Evolutionary conservation across 2,113 vertebrate genomes (phyloP), one percentile per base, ranked within the genome.

Genomic region (Myrmophylax atrothorax): DNA sequence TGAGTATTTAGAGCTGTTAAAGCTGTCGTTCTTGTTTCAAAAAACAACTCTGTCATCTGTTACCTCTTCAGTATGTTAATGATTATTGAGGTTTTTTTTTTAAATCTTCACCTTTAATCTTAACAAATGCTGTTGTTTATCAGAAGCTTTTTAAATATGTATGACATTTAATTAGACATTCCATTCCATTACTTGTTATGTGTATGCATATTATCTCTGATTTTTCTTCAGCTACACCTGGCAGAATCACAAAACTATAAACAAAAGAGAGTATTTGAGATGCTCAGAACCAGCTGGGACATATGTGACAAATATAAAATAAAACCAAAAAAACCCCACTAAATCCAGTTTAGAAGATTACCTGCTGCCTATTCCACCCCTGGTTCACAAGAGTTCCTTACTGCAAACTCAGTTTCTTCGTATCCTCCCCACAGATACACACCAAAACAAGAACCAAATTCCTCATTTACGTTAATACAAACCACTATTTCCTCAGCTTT

Each of bases 61-160:
- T 53, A 73, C 26, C 18, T 70, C 42, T 82, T 74, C 55, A 60
- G 5, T 0, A 3, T 12, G 42, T 42, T 56, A 62, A 50, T 12
- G 6, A 4, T 28, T 59, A 29, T 17, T 40, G 42, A 70, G n/a
- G 10, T 0, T 0, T 8, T 10, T 15, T 62, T 70, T 58, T 18
- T 1, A 3, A 73, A 49, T 46, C 26, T 79, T 70, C 10, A 28
- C 18, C 29, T 77, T 87, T 38, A 90, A 52, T 89, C 40, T 69
- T 66, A 89, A 66, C 17, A 53, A 77, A 53, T 22, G 47, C n/a
- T 42, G 24, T 4, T 33, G 42, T 69, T 68, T 50, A 82, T 42
- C 13, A 18, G 58, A 84, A 67, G 2, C 7, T 13, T 70, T 69
- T 24, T 1, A 55, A 75, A 53, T 31, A 73, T 4, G 3, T 16